Conservation (phyloP, 2,797 vertebrate species). For the Buphagus erythrorhynchus region DNA sequence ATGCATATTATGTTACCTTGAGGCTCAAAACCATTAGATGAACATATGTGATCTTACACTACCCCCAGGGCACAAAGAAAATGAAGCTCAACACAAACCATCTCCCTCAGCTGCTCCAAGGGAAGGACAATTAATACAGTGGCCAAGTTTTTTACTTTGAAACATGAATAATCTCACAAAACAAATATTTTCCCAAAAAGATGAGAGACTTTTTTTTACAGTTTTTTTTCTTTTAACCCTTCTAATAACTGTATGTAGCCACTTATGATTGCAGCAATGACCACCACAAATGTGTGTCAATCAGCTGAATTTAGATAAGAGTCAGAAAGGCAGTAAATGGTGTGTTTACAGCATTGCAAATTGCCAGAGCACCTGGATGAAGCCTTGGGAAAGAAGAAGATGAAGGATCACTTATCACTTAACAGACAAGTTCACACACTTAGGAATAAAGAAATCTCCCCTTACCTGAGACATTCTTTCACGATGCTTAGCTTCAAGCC, state of each 20-base stretch:
- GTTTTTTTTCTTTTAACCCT: background rate
- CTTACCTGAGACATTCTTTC: slow-evolving; percentile 96
- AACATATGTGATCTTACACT: background rate
- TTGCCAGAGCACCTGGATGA: background rate
- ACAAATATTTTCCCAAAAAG: background rate
- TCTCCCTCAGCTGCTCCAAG: background rate
- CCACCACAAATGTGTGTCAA: background rate
- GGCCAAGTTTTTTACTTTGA: background rate
- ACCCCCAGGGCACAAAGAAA: background rate
- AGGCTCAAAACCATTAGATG: background rate
- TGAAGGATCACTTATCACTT: background rate
- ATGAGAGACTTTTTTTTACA: background rate
- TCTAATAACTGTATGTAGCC: rapidly evolving
- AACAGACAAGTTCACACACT: background rate
- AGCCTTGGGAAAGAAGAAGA: background rate
- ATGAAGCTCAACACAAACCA: background rate
- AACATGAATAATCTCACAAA: background rate
- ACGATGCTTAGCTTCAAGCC: slow-evolving; percentile 94
- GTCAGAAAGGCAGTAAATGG: background rate
- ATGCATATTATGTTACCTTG: background rate
- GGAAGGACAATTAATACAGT: background rate
- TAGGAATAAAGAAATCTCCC: background rate
- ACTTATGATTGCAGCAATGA: rapidly evolving
- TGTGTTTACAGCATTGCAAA: background rate
- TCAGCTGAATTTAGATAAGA: background rate